Base-by-base conservation (phyloP, 2,888 invertebrate genomes). In the Biston stratarius region DNA sequence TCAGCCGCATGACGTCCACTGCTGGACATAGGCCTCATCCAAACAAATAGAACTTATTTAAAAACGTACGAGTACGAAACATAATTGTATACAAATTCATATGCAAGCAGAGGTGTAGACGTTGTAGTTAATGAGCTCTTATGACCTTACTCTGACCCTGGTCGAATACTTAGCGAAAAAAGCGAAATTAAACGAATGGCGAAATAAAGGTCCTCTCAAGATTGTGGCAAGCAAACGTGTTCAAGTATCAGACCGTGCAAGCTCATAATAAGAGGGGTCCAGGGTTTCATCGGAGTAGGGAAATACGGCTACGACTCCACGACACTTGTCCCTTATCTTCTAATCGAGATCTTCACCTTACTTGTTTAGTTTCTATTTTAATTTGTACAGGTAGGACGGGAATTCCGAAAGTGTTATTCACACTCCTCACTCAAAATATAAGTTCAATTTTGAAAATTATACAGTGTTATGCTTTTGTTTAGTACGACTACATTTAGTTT, bases 141-240 rank as follows among this genome's bases (percentile, higher is more conserved):
- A 47, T 59, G 53, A 62, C 58, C 67, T 62, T 61, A 52, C 40
- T 64, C 51, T 69, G 71, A 71, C 71, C 62, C 51, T 49, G 44
- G 53, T 68, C 64, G 68, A 66, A 74, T 74, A 69, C 74, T 75
- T 71, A 67, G 69, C 70, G 57, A 72, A 79, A 82, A 83, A 79
- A 80, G 76, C 67, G 75, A 80, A 84, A 84, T 83, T 81, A 80
- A 83, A 83, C 73, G 81, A 87, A 85, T 83, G 77, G 73, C 69
- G 70, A 82, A 86, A 86, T 86, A 86, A 87, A 87, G 84, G 84
- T 85, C 77, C 77, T 78, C 84, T 87, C 79, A 83, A 89, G 89
- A 88, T 89, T 87, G 89, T 86, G 85, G 88, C 84, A 83, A 85
- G 85, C 87, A 88, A 83, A 91, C 92, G 93, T 94, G 93, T 92